These are phyloP conservation scores for Drosophila burlai DNA, from an alignment of 1,140 invertebrate species.

Conservation along the genomic window DNA sequence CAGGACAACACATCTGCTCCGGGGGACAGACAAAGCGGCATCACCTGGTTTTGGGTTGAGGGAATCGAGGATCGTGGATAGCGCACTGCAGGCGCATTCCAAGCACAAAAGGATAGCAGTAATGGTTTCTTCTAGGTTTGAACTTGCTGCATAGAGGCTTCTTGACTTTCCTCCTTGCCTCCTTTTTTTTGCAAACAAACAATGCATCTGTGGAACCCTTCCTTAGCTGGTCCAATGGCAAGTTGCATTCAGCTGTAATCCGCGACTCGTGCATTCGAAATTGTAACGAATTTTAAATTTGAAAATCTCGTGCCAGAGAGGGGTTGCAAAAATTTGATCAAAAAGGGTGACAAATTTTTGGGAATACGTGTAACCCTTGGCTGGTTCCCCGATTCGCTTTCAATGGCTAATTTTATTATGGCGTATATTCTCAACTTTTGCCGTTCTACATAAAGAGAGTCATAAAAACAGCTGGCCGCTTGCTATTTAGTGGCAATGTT, in stretches of 20 bases:
- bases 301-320: neutral
- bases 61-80: slow-evolving; percentile 29
- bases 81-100: slow-evolving; percentile 59
- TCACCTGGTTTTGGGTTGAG: slow-evolving; percentile 62
- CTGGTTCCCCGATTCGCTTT: slow-evolving; percentile 33
- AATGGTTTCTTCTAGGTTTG: slow-evolving; percentile 16
- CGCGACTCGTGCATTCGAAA: slow-evolving; percentile 68
- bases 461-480: slow-evolving; percentile 81
- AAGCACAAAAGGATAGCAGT: slow-evolving; percentile 30
- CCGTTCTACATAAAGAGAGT: slow-evolving; percentile 54
- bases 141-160: slow-evolving; percentile 66
- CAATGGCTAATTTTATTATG: slow-evolving; percentile 75
- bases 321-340: slow-evolving; percentile 50
- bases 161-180: slow-evolving; percentile 60
- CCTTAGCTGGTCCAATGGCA: slow-evolving; percentile 31
- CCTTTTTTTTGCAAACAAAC: slow-evolving; percentile 26
- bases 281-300: slow-evolving; percentile 75
- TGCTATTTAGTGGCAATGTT: slow-evolving; percentile 53
- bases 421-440: slow-evolving; percentile 40
- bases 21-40: slow-evolving; percentile 35
- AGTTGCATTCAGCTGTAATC: slow-evolving; percentile 52
- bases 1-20: slow-evolving; percentile 66
- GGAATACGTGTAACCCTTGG: slow-evolving; percentile 59
- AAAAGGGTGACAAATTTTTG: slow-evolving; percentile 41
- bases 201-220: slow-evolving; percentile 60